A percentile compares a stretch with the other conserved stretches of the same genome.
Evolutionary conservation across 2,113 vertebrate genomes (phyloP).

Genomic region (Ceuthmochares aereus): DNA sequence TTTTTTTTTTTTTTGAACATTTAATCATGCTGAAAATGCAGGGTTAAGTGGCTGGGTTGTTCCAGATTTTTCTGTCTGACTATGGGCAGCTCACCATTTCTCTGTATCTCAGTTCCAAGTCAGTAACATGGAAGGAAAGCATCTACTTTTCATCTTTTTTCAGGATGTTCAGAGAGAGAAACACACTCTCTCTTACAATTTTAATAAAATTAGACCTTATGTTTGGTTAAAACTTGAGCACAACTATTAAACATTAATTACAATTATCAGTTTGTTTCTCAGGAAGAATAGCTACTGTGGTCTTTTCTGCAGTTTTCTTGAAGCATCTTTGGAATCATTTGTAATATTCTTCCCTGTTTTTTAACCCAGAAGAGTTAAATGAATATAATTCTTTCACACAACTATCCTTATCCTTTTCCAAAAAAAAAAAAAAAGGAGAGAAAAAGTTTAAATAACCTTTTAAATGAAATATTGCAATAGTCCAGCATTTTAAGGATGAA

Average conservation of each 20-base stretch:
- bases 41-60: not conserved
- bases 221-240: not conserved
- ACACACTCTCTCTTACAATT: not conserved
- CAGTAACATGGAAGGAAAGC: not conserved
- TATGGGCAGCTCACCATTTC: not conserved
- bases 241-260: conserved; percentile 9
- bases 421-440: not conserved
- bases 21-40: not conserved
- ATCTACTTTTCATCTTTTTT: not conserved
- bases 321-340: not conserved
- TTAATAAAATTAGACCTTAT: not conserved
- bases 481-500: conserved; percentile 73
- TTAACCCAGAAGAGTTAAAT: conserved; percentile 32
- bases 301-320: not conserved
- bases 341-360: not conserved
- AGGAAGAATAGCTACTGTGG: not conserved
- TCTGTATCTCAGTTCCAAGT: not conserved
- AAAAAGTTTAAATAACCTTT: conserved; percentile 77
- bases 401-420: conserved; percentile 56
- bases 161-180: not conserved
- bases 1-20: not conserved
- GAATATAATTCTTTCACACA: not conserved
- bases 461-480: conserved; percentile 76
- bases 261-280: not conserved
- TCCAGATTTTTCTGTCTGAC: not conserved